Conservation (phyloP, 1,140 invertebrate genomes). For the Philopotamus ludificatus region DNA sequence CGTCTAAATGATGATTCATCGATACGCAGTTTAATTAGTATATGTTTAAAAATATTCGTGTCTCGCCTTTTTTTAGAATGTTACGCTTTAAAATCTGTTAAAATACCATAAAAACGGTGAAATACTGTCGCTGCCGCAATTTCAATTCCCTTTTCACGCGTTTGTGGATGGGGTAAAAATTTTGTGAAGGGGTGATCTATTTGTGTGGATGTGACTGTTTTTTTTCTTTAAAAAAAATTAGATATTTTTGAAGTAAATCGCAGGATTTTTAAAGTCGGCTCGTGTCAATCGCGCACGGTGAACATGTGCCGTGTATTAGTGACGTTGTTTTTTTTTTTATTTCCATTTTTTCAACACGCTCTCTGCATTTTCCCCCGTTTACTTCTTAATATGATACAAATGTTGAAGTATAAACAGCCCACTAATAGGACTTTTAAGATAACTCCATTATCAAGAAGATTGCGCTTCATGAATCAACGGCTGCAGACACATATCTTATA, state of each 20-base stretch:
- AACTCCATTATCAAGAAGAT: constrained; percentile 1
- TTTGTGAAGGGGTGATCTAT: constrained; percentile 6
- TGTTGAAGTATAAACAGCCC: constrained; percentile 25
- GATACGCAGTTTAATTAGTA: background rate
- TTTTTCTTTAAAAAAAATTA: constrained; percentile 15
- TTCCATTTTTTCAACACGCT: constrained; percentile 9
- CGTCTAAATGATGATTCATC: background rate
- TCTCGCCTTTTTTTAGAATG: background rate
- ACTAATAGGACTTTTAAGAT: constrained; percentile 22
- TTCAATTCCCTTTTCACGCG: background rate
- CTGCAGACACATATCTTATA: no score
- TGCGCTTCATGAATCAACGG: no score
- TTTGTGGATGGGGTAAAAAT: constrained; percentile 14
- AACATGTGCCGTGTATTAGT: no score
- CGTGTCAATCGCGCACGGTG: no score
- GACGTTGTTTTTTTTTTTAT: constrained; percentile 30
- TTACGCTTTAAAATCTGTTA: constrained; percentile 14
- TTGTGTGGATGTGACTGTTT: background rate
- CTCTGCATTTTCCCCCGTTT: no score
- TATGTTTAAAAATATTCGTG: no score
- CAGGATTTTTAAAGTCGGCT: constrained; percentile 33
- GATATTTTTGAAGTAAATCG: constrained; percentile 36
- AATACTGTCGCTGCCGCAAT: background rate
- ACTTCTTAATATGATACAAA: constrained; percentile 11
- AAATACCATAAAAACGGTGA: constrained; percentile 9